A percentile compares a stretch with the other conserved stretches of the same genome.
Conservation (phyloP, 2,888 invertebrate species). For the Morpho deidamia region DNA sequence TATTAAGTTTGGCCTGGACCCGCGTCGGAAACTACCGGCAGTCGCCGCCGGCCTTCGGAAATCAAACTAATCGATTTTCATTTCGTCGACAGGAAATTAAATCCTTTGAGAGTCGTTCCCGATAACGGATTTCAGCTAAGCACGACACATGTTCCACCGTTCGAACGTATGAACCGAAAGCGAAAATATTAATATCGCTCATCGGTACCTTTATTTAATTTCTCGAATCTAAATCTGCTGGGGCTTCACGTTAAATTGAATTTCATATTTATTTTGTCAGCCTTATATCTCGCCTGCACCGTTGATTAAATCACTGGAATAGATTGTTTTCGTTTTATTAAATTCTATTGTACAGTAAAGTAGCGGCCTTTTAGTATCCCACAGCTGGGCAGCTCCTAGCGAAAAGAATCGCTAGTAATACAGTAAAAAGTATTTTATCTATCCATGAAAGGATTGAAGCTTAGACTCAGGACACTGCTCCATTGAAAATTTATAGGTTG, state of each 20-base stretch:
- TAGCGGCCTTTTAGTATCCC: too few relatives aligned
- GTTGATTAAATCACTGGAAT: neutral
- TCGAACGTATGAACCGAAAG: slow-evolving; percentile 32
- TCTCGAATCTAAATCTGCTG: slow-evolving; percentile 27
- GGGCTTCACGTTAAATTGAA: slow-evolving; percentile 34
- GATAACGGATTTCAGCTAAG: slow-evolving; percentile 72
- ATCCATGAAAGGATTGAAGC: too few relatives aligned
- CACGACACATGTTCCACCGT: slow-evolving; percentile 64
- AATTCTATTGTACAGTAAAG: too few relatives aligned
- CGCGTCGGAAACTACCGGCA: slow-evolving; percentile 68
- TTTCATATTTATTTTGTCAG: slow-evolving; percentile 34
- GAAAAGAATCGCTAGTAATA: too few relatives aligned
- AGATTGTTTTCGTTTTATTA: neutral
- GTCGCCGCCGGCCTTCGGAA: slow-evolving; percentile 62
- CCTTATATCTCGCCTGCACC: slow-evolving; percentile 22
- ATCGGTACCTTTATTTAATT: slow-evolving; percentile 37
- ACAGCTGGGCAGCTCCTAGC: too few relatives aligned
- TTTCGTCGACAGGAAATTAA: slow-evolving; percentile 76
- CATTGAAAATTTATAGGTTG: too few relatives aligned
- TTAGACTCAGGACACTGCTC: too few relatives aligned
- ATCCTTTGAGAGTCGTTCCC: slow-evolving; percentile 72
- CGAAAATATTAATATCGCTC: slow-evolving; percentile 37
- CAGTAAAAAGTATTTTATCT: too few relatives aligned
- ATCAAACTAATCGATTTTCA: slow-evolving; percentile 78
- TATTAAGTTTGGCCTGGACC: slow-evolving; percentile 48